phyloP scores from a whole-genome alignment of 2,113 vertebrate genomes.

The Siniperca chuatsi region DNA sequence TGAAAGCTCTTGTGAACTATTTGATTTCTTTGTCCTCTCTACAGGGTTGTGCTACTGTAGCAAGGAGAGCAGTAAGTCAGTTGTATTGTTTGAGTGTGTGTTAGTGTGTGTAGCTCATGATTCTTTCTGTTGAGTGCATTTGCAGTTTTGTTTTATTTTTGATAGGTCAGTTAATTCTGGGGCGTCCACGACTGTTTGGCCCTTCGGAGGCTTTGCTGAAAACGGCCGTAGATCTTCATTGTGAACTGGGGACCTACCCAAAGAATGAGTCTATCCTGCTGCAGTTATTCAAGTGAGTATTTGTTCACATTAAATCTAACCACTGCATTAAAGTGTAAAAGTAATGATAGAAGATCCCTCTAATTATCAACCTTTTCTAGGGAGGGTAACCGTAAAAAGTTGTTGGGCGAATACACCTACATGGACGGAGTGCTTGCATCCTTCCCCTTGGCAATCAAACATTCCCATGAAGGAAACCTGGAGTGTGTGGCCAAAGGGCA shows the following conservation, averaged over 20 bases:
- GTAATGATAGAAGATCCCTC: not conserved
- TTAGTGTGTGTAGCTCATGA: not conserved
- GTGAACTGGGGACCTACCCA: conserved; percentile 28
- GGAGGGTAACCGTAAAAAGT: not conserved
- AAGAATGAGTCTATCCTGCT: conserved; percentile 46
- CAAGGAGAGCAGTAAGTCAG: conserved; percentile 63
- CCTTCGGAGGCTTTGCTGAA: conserved; percentile 21
- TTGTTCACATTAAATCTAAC: not conserved
- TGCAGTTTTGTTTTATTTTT: not conserved
- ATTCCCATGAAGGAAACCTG: conserved; percentile 53
- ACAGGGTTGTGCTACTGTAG: conserved; percentile 59
- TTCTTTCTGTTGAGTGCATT: not conserved
- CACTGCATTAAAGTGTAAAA: not conserved
- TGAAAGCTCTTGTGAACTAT: not conserved
- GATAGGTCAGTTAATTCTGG: conserved; percentile 56
- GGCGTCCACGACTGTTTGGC: conserved; percentile 36
- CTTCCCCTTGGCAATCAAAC: not conserved
- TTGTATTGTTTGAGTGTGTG: not conserved
- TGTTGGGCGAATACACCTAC: conserved; percentile 1
- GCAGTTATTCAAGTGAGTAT: conserved; percentile 67
- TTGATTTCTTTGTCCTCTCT: not conserved
- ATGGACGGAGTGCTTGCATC: fast-evolving
- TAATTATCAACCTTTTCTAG: conserved; percentile 35
- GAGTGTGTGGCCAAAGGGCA: conserved; percentile 74
- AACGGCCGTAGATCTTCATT: fast-evolving